phyloP scores from a whole-genome alignment of 1,140 invertebrate genomes.

The Drosophila elegans region DNA sequence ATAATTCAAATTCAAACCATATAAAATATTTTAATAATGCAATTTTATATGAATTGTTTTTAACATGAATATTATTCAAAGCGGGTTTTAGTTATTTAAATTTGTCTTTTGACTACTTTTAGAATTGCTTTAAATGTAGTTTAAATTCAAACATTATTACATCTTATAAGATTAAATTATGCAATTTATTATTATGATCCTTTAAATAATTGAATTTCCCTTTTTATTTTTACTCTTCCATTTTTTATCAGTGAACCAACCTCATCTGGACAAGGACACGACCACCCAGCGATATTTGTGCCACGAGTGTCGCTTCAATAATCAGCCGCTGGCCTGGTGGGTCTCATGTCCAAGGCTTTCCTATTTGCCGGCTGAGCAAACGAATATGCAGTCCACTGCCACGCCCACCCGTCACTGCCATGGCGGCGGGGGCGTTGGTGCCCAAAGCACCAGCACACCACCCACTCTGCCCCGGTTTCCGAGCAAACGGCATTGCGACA shows the following conservation, averaged over 20 bases:
- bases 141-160: no score
- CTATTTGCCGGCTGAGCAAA: constrained; percentile 52
- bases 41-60: no score
- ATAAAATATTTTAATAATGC: no score
- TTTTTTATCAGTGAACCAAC: not conserved
- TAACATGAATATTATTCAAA: no score
- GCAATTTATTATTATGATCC: no score
- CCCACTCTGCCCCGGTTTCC: constrained; percentile 57
- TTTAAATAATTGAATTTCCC: no score
- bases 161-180: no score
- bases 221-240: no score
- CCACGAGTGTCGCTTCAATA: constrained; percentile 77
- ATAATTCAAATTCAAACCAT: no score
- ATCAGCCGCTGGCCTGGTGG: constrained; percentile 82
- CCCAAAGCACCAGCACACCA: constrained; percentile 9
- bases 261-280: not conserved
- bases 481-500: constrained; percentile 69
- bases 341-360: constrained; percentile 81
- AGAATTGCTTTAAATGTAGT: no score
- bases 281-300: constrained; percentile 67
- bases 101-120: no score
- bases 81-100: no score
- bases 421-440: constrained; percentile 2
- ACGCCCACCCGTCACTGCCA: constrained; percentile 51
- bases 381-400: constrained; percentile 46